Percentiles rank a stretch among this genome's conserved stretches.
Evolutionary conservation across 1,140 invertebrate species (phyloP).

Genomic region (Tachypleus tridentatus): DNA sequence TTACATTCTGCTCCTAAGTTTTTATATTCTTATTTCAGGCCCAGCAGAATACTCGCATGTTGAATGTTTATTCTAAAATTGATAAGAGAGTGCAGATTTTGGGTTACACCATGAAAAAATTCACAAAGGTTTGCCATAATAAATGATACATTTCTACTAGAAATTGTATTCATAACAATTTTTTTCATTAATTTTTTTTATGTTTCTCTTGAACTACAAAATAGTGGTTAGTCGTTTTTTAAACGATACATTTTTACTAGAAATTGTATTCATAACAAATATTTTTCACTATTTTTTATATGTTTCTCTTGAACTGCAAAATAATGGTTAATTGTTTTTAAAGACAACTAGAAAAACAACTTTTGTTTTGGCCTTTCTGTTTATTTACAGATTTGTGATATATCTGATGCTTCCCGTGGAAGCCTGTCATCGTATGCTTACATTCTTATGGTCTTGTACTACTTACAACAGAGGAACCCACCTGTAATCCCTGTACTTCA

Average conservation of each 20-base stretch:
- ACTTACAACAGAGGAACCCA: constrained; percentile 43
- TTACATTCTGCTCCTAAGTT: background rate
- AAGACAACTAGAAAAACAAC: background rate
- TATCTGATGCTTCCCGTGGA: constrained; percentile 48
- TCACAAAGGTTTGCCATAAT: constrained; percentile 40
- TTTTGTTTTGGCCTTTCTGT: background rate
- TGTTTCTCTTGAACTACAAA: background rate
- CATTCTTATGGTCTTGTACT: constrained; percentile 47
- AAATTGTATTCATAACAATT: background rate
- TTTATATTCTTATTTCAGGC: constrained; percentile 30
- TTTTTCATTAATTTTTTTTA: too few relatives aligned
- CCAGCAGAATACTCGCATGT: constrained; percentile 43
- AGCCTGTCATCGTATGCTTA: constrained; percentile 51
- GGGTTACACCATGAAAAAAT: constrained; percentile 45
- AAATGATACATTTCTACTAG: background rate
- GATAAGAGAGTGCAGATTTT: constrained; percentile 43
- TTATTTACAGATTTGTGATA: constrained; percentile 39
- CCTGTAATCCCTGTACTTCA: constrained; percentile 50
- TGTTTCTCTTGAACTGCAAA: constrained; percentile 4
- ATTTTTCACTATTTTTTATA: background rate
- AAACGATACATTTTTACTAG: background rate
- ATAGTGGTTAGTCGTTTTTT: background rate
- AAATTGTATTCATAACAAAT: background rate
- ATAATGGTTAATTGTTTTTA: background rate
- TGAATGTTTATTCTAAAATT: constrained; percentile 41